These are phyloP conservation scores for Drosophila maculinotata DNA, from an alignment of 2,888 invertebrate species.

Conservation along the genomic window DNA sequence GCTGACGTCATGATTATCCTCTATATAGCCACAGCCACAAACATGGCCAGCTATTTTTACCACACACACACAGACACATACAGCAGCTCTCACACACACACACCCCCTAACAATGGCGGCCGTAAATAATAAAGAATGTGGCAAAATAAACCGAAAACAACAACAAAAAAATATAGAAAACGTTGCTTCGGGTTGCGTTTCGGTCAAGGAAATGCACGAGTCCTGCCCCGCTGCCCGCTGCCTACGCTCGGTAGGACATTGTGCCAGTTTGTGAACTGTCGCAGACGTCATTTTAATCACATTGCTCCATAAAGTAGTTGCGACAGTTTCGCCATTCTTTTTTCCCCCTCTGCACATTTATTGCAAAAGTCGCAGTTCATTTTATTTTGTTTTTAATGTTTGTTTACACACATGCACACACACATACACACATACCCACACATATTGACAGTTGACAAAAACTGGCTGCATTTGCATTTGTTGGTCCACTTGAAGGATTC, in stretches of 20 bases:
- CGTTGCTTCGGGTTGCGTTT: constrained; percentile 69
- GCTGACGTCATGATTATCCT: constrained; percentile 69
- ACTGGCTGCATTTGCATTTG: constrained; percentile 69
- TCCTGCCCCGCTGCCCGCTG: constrained; percentile 13
- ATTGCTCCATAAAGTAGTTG: constrained; percentile 61
- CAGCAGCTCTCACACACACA: constrained; percentile 13
- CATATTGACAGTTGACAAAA: constrained; percentile 58
- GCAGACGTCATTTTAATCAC: constrained; percentile 73
- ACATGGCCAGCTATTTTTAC: constrained; percentile 59
- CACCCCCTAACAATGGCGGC: constrained; percentile 60
- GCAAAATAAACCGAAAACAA: constrained; percentile 9
- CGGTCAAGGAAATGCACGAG: constrained; percentile 72
- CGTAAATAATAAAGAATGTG: constrained; percentile 62
- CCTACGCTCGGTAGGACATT: constrained; percentile 61
- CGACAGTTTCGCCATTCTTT: constrained; percentile 19
- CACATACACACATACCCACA: constrained; percentile 2
- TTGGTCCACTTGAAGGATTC: constrained; percentile 64
- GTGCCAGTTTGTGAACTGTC: constrained; percentile 64
- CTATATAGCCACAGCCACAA: constrained; percentile 30
- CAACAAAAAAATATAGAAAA: constrained; percentile 30
- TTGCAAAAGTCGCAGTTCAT: constrained; percentile 40
- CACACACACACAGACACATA: constrained; percentile 18
- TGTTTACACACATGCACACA: constrained; percentile 14
- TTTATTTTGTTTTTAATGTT: constrained; percentile 24
- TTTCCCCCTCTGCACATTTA: constrained; percentile 23